These are phyloP conservation scores for Phengaris alcon DNA, from an alignment of 2,888 invertebrate species.

Conservation along the genomic window DNA sequence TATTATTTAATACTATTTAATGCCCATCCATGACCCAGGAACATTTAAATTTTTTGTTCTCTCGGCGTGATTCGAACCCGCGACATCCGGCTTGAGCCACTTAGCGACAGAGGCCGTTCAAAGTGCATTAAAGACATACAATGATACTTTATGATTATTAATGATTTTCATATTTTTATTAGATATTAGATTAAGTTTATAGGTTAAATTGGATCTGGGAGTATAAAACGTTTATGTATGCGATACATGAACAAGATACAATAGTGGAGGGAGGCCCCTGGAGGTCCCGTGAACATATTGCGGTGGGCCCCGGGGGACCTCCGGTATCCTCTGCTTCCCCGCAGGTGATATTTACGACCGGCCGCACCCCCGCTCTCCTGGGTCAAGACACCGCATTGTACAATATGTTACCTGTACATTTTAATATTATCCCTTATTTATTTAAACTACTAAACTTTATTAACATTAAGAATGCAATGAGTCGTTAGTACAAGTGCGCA, in stretches of 20 bases:
- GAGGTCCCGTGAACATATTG: neutral
- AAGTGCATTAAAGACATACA: too few relatives aligned
- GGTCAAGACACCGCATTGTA: neutral
- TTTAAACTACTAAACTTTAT: neutral
- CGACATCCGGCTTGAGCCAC: too few relatives aligned
- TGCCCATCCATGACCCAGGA: too few relatives aligned
- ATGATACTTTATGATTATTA: too few relatives aligned
- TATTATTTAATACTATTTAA: too few relatives aligned
- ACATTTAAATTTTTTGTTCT: too few relatives aligned
- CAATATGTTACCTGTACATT: neutral
- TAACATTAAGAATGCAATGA: too few relatives aligned
- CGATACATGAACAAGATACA: neutral
- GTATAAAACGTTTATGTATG: neutral
- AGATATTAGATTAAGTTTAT: too few relatives aligned
- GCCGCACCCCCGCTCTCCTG: neutral
- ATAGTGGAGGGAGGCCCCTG: neutral
- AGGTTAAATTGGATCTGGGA: neutral
- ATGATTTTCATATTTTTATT: too few relatives aligned
- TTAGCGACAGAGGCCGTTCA: too few relatives aligned
- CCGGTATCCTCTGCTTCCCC: neutral
- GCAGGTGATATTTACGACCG: slow-evolving; percentile 12
- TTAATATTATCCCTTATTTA: neutral
- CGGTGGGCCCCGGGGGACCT: neutral
- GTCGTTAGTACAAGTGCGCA: too few relatives aligned
- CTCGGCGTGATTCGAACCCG: too few relatives aligned